Conservation (phyloP, 2,797 vertebrate species). For the Lutjanus campechanus region DNA sequence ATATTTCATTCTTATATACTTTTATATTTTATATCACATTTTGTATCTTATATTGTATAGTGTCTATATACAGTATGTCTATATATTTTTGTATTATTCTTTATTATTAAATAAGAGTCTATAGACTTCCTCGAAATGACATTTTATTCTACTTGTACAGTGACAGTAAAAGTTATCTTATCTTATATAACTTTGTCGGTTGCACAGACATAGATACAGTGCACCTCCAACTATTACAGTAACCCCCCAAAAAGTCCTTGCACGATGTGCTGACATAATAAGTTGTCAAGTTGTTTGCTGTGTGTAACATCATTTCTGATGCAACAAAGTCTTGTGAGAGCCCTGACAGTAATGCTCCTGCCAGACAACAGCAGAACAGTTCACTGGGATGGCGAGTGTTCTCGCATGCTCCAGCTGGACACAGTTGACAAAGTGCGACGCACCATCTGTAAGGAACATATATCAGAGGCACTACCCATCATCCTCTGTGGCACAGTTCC, state of each 20-base stretch:
- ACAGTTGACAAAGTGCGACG: constrained; percentile 70
- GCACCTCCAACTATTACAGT: not conserved
- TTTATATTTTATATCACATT: no score
- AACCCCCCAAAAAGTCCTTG: constrained; percentile 3
- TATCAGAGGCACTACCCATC: constrained; percentile 65
- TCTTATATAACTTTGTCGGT: no score
- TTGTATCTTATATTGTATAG: no score
- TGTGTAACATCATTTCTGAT: constrained; percentile 39
- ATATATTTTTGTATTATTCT: no score
- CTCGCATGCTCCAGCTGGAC: constrained; percentile 70
- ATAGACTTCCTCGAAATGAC: no score
- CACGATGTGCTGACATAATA: constrained; percentile 30
- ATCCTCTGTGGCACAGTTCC: constrained; percentile 63
- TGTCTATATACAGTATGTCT: no score
- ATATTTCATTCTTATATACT: no score
- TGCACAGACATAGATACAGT: no score
- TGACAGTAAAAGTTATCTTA: no score
- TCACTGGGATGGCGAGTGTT: constrained; percentile 47
- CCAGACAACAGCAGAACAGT: constrained; percentile 59
- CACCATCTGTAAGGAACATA: constrained; percentile 75
- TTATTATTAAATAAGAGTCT: no score
- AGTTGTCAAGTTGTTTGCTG: constrained; percentile 23
- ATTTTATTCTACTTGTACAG: no score
- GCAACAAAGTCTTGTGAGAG: constrained; percentile 50
- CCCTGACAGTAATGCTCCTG: constrained; percentile 49